Evolutionary conservation across 2,888 invertebrate genomes (phyloP), one percentile per base, ranked within the genome.

Genomic region (Erannis defoliaria): DNA sequence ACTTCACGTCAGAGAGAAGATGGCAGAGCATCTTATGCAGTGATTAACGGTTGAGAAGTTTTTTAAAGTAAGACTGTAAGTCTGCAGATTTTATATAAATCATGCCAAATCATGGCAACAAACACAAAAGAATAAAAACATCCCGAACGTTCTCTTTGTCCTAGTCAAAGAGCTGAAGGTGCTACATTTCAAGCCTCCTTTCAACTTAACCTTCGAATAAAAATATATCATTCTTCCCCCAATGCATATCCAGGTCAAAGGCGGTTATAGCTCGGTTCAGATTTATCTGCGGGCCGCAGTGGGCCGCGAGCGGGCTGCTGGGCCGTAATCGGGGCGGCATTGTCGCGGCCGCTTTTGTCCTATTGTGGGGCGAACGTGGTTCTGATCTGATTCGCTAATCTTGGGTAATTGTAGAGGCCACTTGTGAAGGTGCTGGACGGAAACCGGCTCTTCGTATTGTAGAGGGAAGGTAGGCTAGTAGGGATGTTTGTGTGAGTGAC

Each of bases 221-320:
- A 49, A 37, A 51, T 55, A 55, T 46, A 37, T 55, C 55, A 55
- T 35, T 9, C 33, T 10, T 43, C 43, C 51, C 51, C 40, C 46
- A 40, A 48, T 53, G 46, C 46, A 42, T 48, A 59, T 54, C 23
- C 33, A 48, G 54, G 54, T 55, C 54, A 60, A 16, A 48, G 54
- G 33, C 53, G 33, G 46, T 43, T 60, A 55, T 55, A 48, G 38
- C 18, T 35, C 5, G 2, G 33, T 19, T 21, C n/a, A 35, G 49
- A 49, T 42, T 48, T 55, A 60, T 60, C 60, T 49, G 2, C 12
- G 38, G 14, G 38, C 38, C 38, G 38, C 18, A 38, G 38, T 18
- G 38, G 42, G 43, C 43, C 26, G 26, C 26, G n/a, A 42, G 21
- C 6, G 42, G 42, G 42, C 23, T n/a, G 42, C 42, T 21, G 29